Evolutionary conservation across 2,888 invertebrate genomes (phyloP), one percentile per base, ranked within the genome.

Genomic region (Agrotis ipsilon): DNA sequence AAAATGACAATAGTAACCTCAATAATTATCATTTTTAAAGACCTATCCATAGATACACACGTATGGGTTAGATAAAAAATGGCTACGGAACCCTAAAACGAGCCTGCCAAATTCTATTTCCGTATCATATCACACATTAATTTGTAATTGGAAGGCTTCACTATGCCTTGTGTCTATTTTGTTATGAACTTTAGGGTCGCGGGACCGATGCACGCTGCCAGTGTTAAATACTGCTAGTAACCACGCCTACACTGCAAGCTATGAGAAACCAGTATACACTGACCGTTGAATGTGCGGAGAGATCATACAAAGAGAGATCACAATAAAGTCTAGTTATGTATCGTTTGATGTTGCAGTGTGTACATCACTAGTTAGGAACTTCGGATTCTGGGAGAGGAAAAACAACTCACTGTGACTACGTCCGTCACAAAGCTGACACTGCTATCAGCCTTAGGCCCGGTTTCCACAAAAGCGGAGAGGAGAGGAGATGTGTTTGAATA

Each of bases 381-480:
- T 9, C 65, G 32, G 45, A 16, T 68, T 46, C 52, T 57, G 51
- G 19, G 16, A 51, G 19, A 46, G 14, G 6, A 49, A 60, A 46
- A 49, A 51, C 21, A 19, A 19, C 14, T 21, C 18, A 6, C n/a
- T 21, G 5, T 32, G 27, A 4, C 21, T 16, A 58, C 55, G 46
- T 16, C 51, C 45, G 27, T 24, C 13, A 68, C 45, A 57, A 73
- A 49, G 52, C 48, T n/a, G 32, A 55, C 48, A 52, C 48, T 18
- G 21, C 46, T 32, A 67, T 52, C 54, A 48, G 16, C 43, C 7
- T 52, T 32, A 16, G n/a, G n/a, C n/a, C n/a, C n/a, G n/a, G n/a
- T n/a, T n/a, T n/a, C n/a, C n/a, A n/a, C n/a, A n/a, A n/a, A n/a
- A n/a, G n/a, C n/a, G n/a, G n/a, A n/a, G n/a, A n/a, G n/a, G n/a